These are phyloP conservation scores for Folsomia manolachei DNA, from an alignment of 2,888 invertebrate genomes.

Conservation along the genomic window DNA sequence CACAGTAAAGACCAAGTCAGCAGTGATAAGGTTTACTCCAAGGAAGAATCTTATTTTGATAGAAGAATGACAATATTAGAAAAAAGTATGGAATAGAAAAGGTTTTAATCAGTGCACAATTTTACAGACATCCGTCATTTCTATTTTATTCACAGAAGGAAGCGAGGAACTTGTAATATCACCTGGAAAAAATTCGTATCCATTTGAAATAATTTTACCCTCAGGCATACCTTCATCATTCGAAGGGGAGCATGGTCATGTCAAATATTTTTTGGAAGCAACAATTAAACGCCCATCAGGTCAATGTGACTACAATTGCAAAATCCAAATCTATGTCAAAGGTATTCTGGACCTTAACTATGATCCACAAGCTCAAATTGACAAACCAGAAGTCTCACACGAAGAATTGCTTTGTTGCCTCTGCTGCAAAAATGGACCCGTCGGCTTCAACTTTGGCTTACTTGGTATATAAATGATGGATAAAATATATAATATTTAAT, in stretches of 20 bases:
- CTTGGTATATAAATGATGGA: no score
- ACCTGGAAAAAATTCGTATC: conserved; percentile 26
- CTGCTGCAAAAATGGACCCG: conserved; percentile 35
- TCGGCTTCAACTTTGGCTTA: conserved; percentile 34
- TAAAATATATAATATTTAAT: no score
- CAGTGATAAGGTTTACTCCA: conserved; percentile 24
- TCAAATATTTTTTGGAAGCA: conserved; percentile 29
- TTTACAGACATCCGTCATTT: no score
- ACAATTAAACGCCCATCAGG: conserved; percentile 20
- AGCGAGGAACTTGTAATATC: conserved; percentile 28
- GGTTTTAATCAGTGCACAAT: no score
- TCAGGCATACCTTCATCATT: conserved; percentile 35
- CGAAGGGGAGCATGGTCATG: conserved; percentile 34
- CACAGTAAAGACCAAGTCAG: conserved; percentile 7
- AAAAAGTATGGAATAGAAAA: conserved; percentile 26
- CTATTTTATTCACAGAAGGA: no score
- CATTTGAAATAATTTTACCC: conserved; percentile 29
- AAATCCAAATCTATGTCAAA: conserved; percentile 21
- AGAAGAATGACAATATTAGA: conserved; percentile 31
- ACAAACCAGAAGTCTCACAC: conserved; percentile 27
- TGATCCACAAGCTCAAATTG: conserved; percentile 28
- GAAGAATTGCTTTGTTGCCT: conserved; percentile 30
- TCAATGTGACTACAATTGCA: conserved; percentile 1
- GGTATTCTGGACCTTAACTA: conserved; percentile 35
- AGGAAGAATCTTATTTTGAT: conserved; percentile 39